Conservation (phyloP, 2,888 invertebrate species). For the Xylophagus ater region DNA sequence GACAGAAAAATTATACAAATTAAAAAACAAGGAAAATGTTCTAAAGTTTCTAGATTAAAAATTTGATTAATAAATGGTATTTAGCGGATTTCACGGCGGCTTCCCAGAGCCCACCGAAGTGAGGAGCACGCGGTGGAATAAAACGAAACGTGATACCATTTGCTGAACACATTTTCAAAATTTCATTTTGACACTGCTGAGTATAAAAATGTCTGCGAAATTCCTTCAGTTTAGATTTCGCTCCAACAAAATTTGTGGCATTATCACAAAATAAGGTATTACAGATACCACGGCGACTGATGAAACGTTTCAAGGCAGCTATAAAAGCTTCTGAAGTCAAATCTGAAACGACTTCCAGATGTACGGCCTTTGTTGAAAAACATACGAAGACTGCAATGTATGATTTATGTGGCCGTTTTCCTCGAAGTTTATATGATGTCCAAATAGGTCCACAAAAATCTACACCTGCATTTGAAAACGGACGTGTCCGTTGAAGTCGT, state of each 20-base stretch:
- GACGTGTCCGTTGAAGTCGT: too few relatives aligned
- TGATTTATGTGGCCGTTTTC: slow-evolving; percentile 9
- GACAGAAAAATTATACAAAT: too few relatives aligned
- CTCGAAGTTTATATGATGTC: slow-evolving; percentile 3
- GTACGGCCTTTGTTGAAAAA: slow-evolving; percentile 13
- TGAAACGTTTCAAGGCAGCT: slow-evolving; percentile 17
- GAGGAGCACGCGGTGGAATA: slow-evolving; percentile 22
- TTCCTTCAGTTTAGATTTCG: slow-evolving; percentile 10
- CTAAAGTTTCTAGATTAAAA: too few relatives aligned
- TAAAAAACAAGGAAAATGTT: too few relatives aligned
- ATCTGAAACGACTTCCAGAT: slow-evolving; percentile 18
- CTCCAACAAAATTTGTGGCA: slow-evolving; percentile 21
- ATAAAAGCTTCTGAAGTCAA: slow-evolving; percentile 17
- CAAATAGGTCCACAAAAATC: too few relatives aligned
- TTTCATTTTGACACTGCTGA: too few relatives aligned
- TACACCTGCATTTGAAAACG: too few relatives aligned
- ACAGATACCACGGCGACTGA: slow-evolving; percentile 13
- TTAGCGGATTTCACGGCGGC: slow-evolving; percentile 3
- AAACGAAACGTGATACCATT: too few relatives aligned
- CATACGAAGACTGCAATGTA: slow-evolving; percentile 19
- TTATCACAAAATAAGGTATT: slow-evolving; percentile 14
- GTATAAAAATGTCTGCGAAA: too few relatives aligned
- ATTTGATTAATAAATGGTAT: not conserved
- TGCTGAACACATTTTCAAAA: not conserved
- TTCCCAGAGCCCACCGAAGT: too few relatives aligned